Conservation (phyloP, 2,888 invertebrate species). For the Rhamphomyia laevipes region DNA sequence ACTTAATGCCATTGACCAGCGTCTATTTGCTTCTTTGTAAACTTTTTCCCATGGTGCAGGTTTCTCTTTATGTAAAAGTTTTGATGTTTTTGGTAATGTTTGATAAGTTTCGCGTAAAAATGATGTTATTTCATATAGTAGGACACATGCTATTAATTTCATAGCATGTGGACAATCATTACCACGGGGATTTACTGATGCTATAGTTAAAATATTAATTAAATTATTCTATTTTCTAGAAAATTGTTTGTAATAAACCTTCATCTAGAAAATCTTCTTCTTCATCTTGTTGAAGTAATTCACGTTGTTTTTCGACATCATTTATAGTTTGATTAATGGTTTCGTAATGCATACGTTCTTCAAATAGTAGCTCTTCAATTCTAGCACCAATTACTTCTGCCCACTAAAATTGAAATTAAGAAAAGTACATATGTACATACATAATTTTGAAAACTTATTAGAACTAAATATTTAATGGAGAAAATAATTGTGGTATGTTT, state of each 20-base stretch:
- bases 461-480: no score
- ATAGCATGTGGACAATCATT: slow-evolving; percentile 80
- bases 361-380: slow-evolving; percentile 78
- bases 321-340: slow-evolving; percentile 53
- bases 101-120: slow-evolving; percentile 96
- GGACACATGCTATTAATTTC: slow-evolving; percentile 82
- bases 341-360: slow-evolving; percentile 62
- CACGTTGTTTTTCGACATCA: slow-evolving; percentile 69
- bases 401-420: slow-evolving; percentile 22
- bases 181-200: slow-evolving; percentile 50
- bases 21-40: slow-evolving; percentile 64
- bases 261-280: slow-evolving; percentile 98
- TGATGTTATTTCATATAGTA: slow-evolving; percentile 93
- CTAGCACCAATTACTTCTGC: slow-evolving; percentile 67
- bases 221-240: not conserved
- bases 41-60: slow-evolving; percentile 73
- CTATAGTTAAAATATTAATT: slow-evolving; percentile 17
- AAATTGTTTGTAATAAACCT: slow-evolving; percentile 41
- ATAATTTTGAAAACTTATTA: no score
- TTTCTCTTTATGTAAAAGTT: slow-evolving; percentile 61
- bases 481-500: no score
- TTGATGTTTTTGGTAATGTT: slow-evolving; percentile 61
- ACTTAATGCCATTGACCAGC: slow-evolving; percentile 92
- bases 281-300: slow-evolving; percentile 70
- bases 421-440: no score